These are phyloP conservation scores for Copidosoma floridanum DNA, from an alignment of 1,140 invertebrate genomes.

Conservation along the genomic window DNA sequence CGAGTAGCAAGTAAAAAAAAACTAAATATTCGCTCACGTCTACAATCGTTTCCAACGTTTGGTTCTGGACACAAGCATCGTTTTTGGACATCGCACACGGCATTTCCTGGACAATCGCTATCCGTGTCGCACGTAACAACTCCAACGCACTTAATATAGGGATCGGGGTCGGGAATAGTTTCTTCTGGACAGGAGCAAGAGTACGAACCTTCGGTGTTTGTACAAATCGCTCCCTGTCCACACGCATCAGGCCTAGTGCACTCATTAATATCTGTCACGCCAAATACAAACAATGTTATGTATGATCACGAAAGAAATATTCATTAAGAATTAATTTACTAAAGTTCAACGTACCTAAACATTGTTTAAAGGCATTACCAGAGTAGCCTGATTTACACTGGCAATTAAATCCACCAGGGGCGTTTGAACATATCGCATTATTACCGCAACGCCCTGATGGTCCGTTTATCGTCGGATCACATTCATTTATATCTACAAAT, in stretches of 20 bases:
- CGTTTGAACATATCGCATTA: conserved; percentile 83
- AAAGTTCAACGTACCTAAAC: conserved; percentile 60
- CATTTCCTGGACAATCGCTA: conserved; percentile 83
- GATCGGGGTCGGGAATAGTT: conserved; percentile 79
- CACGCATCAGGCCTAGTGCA: conserved; percentile 68
- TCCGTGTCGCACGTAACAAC: conserved; percentile 74
- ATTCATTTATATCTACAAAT: conserved; percentile 87
- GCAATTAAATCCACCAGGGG: conserved; percentile 74
- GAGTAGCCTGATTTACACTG: conserved; percentile 76
- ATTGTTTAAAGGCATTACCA: conserved; percentile 76
- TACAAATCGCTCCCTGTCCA: conserved; percentile 76
- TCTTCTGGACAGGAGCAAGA: conserved; percentile 78
- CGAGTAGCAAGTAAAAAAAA: no score
- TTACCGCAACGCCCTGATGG: conserved; percentile 77
- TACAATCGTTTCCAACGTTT: conserved; percentile 86
- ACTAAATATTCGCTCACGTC: no score
- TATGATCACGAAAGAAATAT: no score
- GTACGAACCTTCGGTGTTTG: conserved; percentile 75
- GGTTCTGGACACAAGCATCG: conserved; percentile 86
- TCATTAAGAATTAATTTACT: not conserved
- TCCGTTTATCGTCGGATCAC: conserved; percentile 69
- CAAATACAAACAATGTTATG: no score
- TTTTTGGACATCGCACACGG: conserved; percentile 75
- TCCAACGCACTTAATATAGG: conserved; percentile 73
- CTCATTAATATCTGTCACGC: conserved; percentile 73